Base-by-base conservation (phyloP, 2,113 vertebrate species). In the Rallus limicola region DNA sequence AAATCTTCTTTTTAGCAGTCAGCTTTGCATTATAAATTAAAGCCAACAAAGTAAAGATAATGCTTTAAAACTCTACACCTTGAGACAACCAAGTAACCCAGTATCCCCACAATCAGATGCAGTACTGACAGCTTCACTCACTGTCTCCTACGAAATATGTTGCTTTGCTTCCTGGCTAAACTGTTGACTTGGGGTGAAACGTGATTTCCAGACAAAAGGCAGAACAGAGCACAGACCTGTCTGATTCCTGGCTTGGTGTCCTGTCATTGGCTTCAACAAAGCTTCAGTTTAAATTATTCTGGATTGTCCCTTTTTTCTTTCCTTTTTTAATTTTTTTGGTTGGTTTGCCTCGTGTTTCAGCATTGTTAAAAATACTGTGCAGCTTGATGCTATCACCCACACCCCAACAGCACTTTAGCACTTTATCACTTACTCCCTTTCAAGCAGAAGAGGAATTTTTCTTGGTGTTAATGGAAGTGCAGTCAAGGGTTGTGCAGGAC, bases 321-420 rank as follows among this genome's bases (percentile, higher is more conserved):
- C 24, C 11, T 24, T 15, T 16, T 9, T 24, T 31, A 46, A 46
- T 46, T 46, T 46, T 25, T 40, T 33, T 24, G 31, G 50, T 78
- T 59, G 11, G 24, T 55, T 86, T 95, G 58, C 34, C 64, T 93
- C 68, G 25, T 44, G n/a, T 71, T 89, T 93, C 70, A 87, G 44
- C 34, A 89, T 67, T 86, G 75, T 74, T 93, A 89, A 94, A 96
- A 87, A 93, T 79, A 80, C n/a, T 60, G 52, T 33, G 72, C 93
- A 95, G 92, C 95, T 95, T 93, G 81, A 94, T 94, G 80, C 72
- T 88, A 92, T 97, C 95, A 96, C 60, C 85, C 88, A 95, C 90
- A 95, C 76, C 76, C 67, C 82, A 91, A 88, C 36, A 90, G 88
- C 84, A 88, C 83, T 94, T 95, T 90, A 88, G 26, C 89, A 91